Evolutionary conservation across 1,140 invertebrate species (phyloP), one percentile per base, ranked within the genome.

Genomic region (Trichonephila clavipes): DNA sequence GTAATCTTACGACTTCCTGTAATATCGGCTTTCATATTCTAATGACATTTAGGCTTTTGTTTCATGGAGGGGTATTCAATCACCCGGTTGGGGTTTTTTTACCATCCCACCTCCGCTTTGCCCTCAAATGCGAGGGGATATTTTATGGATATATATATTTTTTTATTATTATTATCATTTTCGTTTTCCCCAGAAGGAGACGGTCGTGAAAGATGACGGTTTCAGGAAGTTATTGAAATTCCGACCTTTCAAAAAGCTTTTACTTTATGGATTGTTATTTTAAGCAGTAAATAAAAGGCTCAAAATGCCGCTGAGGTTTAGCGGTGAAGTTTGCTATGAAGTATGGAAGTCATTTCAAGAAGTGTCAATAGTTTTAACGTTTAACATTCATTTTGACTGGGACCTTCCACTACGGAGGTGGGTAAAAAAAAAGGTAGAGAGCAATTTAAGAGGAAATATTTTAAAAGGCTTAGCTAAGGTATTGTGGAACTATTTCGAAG

Each of bases 241-340:
- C 92, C 92, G 34, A 44, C 82, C 83, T 92, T 93, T 93, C 92
- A 88, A 64, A 64, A 81, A 66, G 92, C 66, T 87, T 88, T 93
- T 87, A 82, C 72, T 81, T 93, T 93, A 93, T 93, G 86, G 92
- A 93, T 93, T 93, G 92, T 93, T 93, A 93, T 93, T 93, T 93
- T 81, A 93, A 81, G 90, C 77, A 92, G 82, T 92, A 92, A 92
- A 92, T 92, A 92, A 92, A 92, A 92, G 82, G 44, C 81, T 44
- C 28, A 91, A 91, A 91, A 91, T 24, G 87, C 59, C 61, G 34
- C 62, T 51, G 87, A 44, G 87, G 64, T 88, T 88, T 72, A 69
- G 61, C 61, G 62, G 87, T 14, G 40, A 40, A 44, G 28, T 44
- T 24, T 19, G 82, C 24, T 44, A 40, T 90, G 89, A 90, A 90